Percentiles rank a stretch among this genome's conserved stretches.
phyloP scores from a whole-genome alignment of 2,797 vertebrate genomes.

The Babyrousa celebensis region DNA sequence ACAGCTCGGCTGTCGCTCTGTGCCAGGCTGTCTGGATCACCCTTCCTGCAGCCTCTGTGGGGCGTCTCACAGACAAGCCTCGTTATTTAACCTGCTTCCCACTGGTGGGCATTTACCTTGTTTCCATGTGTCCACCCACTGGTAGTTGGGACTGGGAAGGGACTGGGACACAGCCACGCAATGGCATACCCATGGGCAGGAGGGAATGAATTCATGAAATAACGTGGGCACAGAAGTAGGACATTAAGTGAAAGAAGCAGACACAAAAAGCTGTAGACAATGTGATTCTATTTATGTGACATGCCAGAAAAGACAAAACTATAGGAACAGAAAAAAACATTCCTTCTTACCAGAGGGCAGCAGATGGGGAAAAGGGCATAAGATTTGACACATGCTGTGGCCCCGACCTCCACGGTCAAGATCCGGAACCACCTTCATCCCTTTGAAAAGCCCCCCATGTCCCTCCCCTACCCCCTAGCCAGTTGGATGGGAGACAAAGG shows the following conservation, averaged over 20 bases:
- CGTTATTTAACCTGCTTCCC: not conserved
- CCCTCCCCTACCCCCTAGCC: not conserved
- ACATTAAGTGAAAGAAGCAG: rapidly evolving
- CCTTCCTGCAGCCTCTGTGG: not conserved
- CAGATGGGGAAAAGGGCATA: rapidly evolving
- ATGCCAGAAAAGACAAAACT: not conserved
- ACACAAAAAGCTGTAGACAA: rapidly evolving
- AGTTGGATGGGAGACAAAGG: not conserved
- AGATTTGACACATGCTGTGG: rapidly evolving
- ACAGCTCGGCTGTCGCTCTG: rapidly evolving
- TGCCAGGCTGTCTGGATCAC: rapidly evolving
- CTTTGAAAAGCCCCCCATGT: not conserved
- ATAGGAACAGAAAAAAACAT: not conserved
- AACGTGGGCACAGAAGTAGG: rapidly evolving
- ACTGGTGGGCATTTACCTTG: rapidly evolving
- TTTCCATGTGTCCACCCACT: not conserved
- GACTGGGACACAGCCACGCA: rapidly evolving
- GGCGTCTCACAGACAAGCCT: rapidly evolving
- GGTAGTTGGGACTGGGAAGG: not conserved
- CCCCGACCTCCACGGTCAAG: not conserved
- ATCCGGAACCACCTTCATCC: rapidly evolving
- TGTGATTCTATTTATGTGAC: rapidly evolving
- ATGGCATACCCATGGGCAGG: rapidly evolving
- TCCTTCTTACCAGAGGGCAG: too few species aligned
- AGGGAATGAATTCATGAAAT: rapidly evolving